A percentile compares a stretch with the other conserved stretches of the same genome.
These are phyloP conservation scores for Polietes domitor DNA, from an alignment of 2,888 invertebrate genomes.

Conservation along the genomic window DNA sequence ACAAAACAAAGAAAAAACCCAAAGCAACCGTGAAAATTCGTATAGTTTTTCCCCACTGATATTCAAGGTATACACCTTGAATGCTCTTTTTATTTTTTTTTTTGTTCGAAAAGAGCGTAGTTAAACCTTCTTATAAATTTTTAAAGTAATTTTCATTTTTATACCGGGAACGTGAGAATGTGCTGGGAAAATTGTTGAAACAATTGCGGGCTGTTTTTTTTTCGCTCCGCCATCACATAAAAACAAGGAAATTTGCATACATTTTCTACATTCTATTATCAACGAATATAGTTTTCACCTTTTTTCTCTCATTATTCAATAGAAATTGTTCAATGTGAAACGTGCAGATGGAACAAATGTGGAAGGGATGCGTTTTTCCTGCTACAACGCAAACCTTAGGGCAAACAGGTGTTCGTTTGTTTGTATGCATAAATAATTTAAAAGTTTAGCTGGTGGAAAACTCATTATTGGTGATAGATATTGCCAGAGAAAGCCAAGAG, in stretches of 20 bases:
- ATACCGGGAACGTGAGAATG: conserved; percentile 24
- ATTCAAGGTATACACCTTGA: background rate
- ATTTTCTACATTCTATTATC: background rate
- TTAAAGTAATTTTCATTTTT: conserved; percentile 36
- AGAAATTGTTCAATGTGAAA: conserved; percentile 29
- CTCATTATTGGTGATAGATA: no score
- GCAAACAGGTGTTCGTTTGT: conserved; percentile 36
- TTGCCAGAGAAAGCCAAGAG: no score
- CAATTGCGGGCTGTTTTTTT: background rate
- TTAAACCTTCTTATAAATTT: conserved; percentile 19
- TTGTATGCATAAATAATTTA: background rate
- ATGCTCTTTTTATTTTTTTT: background rate
- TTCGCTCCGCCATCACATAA: background rate
- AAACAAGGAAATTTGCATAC: background rate
- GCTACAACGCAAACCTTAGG: background rate
- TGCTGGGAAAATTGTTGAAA: background rate
- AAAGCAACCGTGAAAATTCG: background rate
- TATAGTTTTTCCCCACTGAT: conserved; percentile 1
- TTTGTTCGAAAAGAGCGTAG: background rate
- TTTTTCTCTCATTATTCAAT: conserved; percentile 9
- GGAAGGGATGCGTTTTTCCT: background rate
- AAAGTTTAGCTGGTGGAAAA: no score
- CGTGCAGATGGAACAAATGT: conserved; percentile 2
- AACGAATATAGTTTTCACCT: background rate
- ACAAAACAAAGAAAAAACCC: background rate